Evolutionary conservation across 2,797 vertebrate genomes (phyloP).

Genomic region (Furcifer pardalis): DNA sequence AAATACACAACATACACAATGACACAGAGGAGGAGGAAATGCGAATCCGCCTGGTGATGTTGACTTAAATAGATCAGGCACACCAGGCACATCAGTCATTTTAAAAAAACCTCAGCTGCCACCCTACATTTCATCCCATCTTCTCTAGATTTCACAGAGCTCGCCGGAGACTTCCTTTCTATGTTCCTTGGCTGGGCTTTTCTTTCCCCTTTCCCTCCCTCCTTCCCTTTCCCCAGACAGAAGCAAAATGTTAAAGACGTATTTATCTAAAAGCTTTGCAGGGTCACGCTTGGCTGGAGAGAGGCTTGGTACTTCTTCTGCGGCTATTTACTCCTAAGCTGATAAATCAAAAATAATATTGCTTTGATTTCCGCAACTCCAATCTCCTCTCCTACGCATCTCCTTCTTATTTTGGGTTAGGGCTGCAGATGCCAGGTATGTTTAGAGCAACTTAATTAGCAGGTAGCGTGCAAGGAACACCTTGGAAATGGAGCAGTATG

Average conservation of each 20-base stretch:
- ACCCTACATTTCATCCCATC: slow-evolving; percentile 37
- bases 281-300: slow-evolving; percentile 15
- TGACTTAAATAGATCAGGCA: slow-evolving; percentile 51
- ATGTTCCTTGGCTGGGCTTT: slow-evolving; percentile 33
- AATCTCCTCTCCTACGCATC: too few relatives aligned
- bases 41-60: slow-evolving; percentile 45
- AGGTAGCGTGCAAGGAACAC: too few relatives aligned
- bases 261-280: slow-evolving; percentile 52
- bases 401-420: not conserved
- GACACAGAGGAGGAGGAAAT: slow-evolving; percentile 61
- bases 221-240: slow-evolving; percentile 36
- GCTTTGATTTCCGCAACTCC: not conserved
- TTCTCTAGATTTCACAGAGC: slow-evolving; percentile 40
- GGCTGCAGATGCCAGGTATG: not conserved
- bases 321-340: not conserved
- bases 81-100: slow-evolving; percentile 40
- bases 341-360: slow-evolving; percentile 20
- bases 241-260: slow-evolving; percentile 52
- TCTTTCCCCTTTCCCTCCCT: too few relatives aligned
- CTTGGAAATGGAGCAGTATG: too few relatives aligned
- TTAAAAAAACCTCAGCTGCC: slow-evolving; percentile 47
- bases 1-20: slow-evolving; percentile 52
- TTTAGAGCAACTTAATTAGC: slow-evolving; percentile 23
- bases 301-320: not conserved
- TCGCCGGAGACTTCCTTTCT: slow-evolving; percentile 39